Evolutionary conservation across 2,113 vertebrate species (phyloP).

Genomic region (Pollimyrus isidori): DNA sequence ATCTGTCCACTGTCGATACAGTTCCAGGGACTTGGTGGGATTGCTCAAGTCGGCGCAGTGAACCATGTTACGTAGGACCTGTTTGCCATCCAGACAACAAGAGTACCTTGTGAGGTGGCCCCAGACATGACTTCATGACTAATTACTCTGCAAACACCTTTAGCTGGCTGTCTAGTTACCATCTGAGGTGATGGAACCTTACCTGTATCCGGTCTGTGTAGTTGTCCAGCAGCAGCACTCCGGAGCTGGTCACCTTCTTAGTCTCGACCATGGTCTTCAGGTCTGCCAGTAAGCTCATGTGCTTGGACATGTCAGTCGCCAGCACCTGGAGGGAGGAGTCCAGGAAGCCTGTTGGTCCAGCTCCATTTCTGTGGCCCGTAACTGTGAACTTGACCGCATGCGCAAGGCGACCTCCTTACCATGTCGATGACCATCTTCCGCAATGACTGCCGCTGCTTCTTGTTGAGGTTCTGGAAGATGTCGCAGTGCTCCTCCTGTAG

Average conservation of each 20-base stretch:
- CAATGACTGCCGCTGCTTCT: conserved; percentile 87
- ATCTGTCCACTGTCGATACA: conserved; percentile 95
- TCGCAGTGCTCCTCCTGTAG: conserved; percentile 95
- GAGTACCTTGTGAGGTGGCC: neutral
- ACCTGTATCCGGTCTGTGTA: conserved; percentile 98
- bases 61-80: conserved; percentile 97
- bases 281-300: conserved; percentile 92
- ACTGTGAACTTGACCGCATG: neutral
- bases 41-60: conserved; percentile 97
- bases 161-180: neutral
- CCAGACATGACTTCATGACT: neutral
- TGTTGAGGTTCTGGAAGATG: conserved; percentile 95
- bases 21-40: conserved; percentile 89
- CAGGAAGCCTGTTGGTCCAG: neutral
- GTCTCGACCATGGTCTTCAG: conserved; percentile 99
- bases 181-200: neutral
- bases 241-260: conserved; percentile 96
- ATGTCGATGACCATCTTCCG: conserved; percentile 98
- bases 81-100: conserved; percentile 17
- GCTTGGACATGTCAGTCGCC: conserved; percentile 98
- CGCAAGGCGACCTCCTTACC: conserved; percentile 56
- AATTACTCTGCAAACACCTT: neutral
- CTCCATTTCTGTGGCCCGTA: neutral
- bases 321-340: conserved; percentile 66
- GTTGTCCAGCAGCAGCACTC: conserved; percentile 90